Conservation (phyloP, 2,797 vertebrate species). For the Glyptemys insculpta region DNA sequence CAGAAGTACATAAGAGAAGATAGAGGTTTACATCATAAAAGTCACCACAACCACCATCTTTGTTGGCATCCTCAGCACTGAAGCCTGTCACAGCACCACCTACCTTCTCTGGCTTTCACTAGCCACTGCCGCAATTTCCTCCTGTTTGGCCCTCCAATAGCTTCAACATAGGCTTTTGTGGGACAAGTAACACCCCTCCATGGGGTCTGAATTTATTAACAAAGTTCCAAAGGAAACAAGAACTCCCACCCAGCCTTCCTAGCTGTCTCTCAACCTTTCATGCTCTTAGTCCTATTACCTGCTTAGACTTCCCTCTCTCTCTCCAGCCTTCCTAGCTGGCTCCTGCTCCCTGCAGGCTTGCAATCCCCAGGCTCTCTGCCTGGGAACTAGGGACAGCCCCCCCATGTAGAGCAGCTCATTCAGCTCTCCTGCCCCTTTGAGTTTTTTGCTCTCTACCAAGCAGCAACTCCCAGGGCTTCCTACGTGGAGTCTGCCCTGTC, state of each 20-base stretch:
- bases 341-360: neutral
- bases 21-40: neutral
- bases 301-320: too few species aligned
- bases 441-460: neutral
- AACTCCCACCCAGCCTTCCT: neutral
- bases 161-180: neutral
- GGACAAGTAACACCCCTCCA: neutral
- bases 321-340: neutral
- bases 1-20: neutral
- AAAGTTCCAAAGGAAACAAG: neutral
- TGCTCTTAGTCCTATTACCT: too few species aligned
- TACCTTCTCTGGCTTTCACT: neutral
- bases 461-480: neutral
- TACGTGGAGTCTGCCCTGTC: too few species aligned
- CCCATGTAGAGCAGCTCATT: neutral
- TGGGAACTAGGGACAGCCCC: neutral
- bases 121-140: neutral
- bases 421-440: neutral
- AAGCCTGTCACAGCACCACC: neutral
- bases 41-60: neutral
- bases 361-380: neutral
- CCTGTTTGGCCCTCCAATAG: neutral
- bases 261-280: neutral
- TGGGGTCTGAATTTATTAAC: neutral
- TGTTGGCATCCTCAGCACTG: neutral